These are phyloP conservation scores for Speoplatyrhinus poulsoni DNA, from an alignment of 2,113 vertebrate species.

Conservation along the genomic window DNA sequence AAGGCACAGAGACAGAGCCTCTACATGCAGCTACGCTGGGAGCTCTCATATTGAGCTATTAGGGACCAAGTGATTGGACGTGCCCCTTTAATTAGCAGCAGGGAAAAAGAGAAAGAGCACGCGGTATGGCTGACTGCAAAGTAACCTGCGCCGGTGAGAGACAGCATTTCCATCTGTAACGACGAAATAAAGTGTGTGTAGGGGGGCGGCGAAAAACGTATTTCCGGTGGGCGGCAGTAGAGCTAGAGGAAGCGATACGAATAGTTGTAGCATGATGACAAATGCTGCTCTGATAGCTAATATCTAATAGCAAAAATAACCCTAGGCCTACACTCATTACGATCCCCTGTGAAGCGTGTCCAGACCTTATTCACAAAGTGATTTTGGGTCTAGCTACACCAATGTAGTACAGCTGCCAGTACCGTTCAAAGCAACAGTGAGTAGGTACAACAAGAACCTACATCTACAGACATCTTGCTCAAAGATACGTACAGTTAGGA, in stretches of 20 bases:
- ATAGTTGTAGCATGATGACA: neutral
- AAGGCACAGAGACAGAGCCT: slow-evolving; percentile 37
- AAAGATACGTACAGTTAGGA: too few relatives aligned
- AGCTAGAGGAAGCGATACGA: neutral
- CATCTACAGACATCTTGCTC: too few relatives aligned
- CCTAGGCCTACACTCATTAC: too few relatives aligned
- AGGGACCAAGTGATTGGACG: slow-evolving; percentile 44
- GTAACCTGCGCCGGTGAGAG: neutral
- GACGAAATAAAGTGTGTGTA: neutral
- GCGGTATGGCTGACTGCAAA: slow-evolving; percentile 12
- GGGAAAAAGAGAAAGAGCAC: slow-evolving; percentile 27
- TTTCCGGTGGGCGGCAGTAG: neutral
- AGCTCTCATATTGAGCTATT: slow-evolving; percentile 56
- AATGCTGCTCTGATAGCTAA: too few relatives aligned
- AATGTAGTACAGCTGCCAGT: too few relatives aligned
- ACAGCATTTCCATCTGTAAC: neutral
- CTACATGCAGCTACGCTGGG: slow-evolving; percentile 53
- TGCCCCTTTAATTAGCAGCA: slow-evolving; percentile 37
- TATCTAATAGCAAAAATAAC: too few relatives aligned
- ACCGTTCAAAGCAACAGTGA: too few relatives aligned
- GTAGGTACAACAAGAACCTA: too few relatives aligned
- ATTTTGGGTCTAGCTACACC: too few relatives aligned
- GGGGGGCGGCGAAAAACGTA: too few relatives aligned
- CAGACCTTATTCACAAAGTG: too few relatives aligned
- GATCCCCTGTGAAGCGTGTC: too few relatives aligned